Evolutionary conservation across 2,888 invertebrate genomes (phyloP).

Genomic region (Caenorhabditis wallacei): DNA sequence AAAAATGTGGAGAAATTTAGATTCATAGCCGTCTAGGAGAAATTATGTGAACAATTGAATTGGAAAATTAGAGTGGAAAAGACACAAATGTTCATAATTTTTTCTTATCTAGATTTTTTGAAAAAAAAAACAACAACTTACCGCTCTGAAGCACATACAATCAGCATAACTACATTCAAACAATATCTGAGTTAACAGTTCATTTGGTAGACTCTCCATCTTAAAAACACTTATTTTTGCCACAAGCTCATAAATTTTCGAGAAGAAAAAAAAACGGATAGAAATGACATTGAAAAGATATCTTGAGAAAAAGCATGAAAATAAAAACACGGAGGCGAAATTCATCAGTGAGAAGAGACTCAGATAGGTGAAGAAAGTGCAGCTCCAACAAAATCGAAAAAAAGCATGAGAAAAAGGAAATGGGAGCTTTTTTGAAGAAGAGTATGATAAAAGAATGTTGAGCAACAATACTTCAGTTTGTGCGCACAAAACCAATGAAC

Average conservation of each 20-base stretch:
- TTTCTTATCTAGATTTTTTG: no score
- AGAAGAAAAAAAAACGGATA: neutral
- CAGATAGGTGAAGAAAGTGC: constrained; percentile 19
- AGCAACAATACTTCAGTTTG: neutral
- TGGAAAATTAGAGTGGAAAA: no score
- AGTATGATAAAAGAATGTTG: neutral
- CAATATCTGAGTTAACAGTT: constrained; percentile 20
- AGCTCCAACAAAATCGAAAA: neutral
- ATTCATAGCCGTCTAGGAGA: no score
- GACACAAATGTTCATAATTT: no score
- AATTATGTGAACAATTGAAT: no score
- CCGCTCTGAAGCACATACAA: constrained; percentile 39
- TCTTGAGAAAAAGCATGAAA: neutral
- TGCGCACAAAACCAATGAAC: neutral
- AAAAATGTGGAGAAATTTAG: no score
- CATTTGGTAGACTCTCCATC: constrained; percentile 31
- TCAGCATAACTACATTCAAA: constrained; percentile 22
- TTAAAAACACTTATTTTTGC: neutral
- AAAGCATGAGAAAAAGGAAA: constrained; percentile 1
- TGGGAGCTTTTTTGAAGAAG: neutral
- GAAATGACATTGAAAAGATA: neutral
- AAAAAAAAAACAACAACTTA: constrained; percentile 37
- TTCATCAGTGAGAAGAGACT: constrained; percentile 25
- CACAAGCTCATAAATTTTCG: no score
- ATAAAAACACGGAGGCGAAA: neutral